Conservation (phyloP, 2,888 invertebrate species). For the Urechis unicinctus region DNA sequence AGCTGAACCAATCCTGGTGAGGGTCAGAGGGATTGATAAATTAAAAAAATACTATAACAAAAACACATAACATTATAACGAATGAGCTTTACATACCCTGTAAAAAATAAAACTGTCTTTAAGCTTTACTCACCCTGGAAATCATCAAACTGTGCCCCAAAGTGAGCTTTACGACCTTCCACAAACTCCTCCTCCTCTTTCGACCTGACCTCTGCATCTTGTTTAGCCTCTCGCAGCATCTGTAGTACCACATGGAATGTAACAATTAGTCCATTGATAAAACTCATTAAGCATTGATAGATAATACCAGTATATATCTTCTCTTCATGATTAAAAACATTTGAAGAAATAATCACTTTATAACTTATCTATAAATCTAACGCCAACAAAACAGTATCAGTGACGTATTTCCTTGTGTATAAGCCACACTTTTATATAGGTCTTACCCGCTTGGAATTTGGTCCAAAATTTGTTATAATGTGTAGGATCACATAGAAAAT, state of each 20-base stretch:
- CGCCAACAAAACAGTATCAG: too few relatives aligned
- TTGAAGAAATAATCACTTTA: too few relatives aligned
- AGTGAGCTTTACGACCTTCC: conserved; percentile 59
- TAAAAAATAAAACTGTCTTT: neutral
- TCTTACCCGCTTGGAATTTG: too few relatives aligned
- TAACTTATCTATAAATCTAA: too few relatives aligned
- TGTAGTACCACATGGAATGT: conserved; percentile 18
- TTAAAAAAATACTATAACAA: neutral
- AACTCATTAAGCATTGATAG: too few relatives aligned
- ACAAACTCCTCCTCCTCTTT: conserved; percentile 52
- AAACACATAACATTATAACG: neutral
- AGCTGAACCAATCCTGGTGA: conserved; percentile 65
- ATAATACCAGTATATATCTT: too few relatives aligned
- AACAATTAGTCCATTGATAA: neutral
- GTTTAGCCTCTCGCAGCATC: conserved; percentile 64
- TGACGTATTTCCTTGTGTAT: too few relatives aligned
- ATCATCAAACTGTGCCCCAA: conserved; percentile 73
- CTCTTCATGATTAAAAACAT: too few relatives aligned
- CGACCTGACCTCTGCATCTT: conserved; percentile 57
- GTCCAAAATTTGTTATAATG: too few relatives aligned
- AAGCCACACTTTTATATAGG: too few relatives aligned
- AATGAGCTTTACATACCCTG: neutral
- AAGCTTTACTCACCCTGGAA: conserved; percentile 62
- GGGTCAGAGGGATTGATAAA: neutral
- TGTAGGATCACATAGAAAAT: too few relatives aligned